Percentiles rank a stretch among this genome's conserved stretches.
These are phyloP conservation scores for Crotalus horridus DNA, from an alignment of 2,113 vertebrate genomes.

Conservation along the genomic window DNA sequence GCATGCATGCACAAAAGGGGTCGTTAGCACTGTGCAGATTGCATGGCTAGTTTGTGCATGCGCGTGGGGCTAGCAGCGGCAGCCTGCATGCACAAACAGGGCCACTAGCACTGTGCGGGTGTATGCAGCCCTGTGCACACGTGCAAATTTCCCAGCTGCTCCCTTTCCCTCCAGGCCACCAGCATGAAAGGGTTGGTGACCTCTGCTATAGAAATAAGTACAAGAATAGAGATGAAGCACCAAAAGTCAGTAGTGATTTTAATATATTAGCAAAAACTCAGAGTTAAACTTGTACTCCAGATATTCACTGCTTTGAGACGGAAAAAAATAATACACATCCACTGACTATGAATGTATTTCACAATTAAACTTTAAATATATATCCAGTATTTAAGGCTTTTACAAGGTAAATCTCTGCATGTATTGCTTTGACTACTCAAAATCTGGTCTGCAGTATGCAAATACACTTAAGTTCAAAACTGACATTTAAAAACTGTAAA, in stretches of 20 bases:
- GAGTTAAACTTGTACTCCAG: neutral
- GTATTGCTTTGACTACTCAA: neutral
- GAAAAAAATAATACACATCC: neutral
- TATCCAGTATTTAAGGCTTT: neutral
- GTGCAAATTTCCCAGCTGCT: too few relatives aligned
- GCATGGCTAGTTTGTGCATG: too few relatives aligned
- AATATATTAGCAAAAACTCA: neutral
- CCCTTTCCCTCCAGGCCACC: too few relatives aligned
- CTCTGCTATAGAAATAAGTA: too few relatives aligned
- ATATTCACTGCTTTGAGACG: neutral
- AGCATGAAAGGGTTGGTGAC: too few relatives aligned
- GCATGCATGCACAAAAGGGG: too few relatives aligned
- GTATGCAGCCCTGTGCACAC: too few relatives aligned
- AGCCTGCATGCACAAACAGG: too few relatives aligned
- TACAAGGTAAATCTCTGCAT: neutral
- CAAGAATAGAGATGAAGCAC: accelerated
- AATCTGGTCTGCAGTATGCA: neutral
- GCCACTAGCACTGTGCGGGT: too few relatives aligned
- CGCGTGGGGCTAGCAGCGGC: too few relatives aligned
- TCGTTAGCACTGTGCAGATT: too few relatives aligned
- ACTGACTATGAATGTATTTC: neutral
- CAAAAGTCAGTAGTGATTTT: neutral
- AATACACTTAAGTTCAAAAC: neutral
- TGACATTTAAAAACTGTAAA: neutral
- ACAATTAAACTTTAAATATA: neutral